Base-by-base conservation (phyloP, 2,888 invertebrate genomes). In the Salpingus planirostris region DNA sequence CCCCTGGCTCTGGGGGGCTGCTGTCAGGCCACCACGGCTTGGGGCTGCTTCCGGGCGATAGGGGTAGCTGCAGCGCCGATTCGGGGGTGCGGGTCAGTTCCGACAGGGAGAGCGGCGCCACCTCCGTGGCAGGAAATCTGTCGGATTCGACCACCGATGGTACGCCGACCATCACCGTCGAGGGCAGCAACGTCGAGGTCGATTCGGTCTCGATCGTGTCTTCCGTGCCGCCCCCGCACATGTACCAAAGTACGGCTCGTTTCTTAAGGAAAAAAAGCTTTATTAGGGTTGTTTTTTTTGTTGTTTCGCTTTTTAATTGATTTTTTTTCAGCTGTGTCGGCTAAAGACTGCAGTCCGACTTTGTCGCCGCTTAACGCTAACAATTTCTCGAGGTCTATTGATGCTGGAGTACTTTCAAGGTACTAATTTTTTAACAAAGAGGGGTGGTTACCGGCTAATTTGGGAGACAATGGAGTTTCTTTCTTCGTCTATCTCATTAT, bases 61-160 rank as follows among this genome's bases (percentile, higher is more conserved):
- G 87, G 23, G 86, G 86, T 40, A 86, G 86, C 53, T 86, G 86
- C 66, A 86, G 86, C 53, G 87, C 87, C 8, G 89, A 89, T 62
- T 87, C 87, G 13, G 88, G 87, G 3, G 81, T 88, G 11, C 72
- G 88, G 52, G 80, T 84, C 57, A 85, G 83, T 62, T 87, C 87
- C 51, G 89, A 89, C 59, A 67, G 80, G 15, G 81, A 82, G 53
- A 80, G 80, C 49, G 83, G 83, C 8, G 85, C 85, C 2, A 85
- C 86, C 27, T 84, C 83, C 39, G 82, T 84, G 49, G 84, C 87
- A 15, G 82, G 83, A n/a, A 83, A 83, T 62, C 67, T 84, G 25
- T 82, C 81, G 0, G 84, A 84, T 61, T 83, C 83, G 3, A 83
- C 83, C 10, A 82, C 81, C 10, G 83, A 83, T 55, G 83, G 83